A percentile compares a stretch with the other conserved stretches of the same genome.
phyloP scores from a whole-genome alignment of 2,113 vertebrate genomes.

The Dromaius novaehollandiae region DNA sequence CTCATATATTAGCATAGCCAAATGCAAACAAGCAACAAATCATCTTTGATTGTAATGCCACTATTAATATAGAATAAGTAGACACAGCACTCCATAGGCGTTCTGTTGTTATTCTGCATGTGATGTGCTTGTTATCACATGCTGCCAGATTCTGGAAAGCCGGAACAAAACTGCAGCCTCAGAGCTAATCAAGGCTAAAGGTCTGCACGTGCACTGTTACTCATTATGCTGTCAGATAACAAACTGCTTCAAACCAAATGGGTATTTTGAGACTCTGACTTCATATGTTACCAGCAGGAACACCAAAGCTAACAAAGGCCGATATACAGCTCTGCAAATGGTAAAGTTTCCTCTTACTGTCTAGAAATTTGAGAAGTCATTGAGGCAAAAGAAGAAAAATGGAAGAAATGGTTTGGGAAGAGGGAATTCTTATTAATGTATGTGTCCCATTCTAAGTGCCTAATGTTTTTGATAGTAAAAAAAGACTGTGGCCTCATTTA shows the following conservation, averaged over 20 bases:
- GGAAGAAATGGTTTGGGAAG: background rate
- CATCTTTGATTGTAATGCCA: background rate
- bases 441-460: background rate
- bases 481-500: rapidly evolving
- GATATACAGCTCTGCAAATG: background rate
- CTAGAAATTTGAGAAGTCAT: background rate
- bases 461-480: background rate
- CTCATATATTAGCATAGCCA: background rate
- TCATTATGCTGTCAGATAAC: background rate
- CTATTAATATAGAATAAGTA: background rate
- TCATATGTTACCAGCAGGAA: background rate
- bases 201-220: background rate
- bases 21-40: background rate
- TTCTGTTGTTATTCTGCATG: background rate
- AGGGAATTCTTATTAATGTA: background rate
- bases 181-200: background rate
- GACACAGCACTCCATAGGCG: background rate
- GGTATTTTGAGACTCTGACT: background rate
- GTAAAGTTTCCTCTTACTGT: background rate
- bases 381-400: background rate
- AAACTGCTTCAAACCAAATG: background rate
- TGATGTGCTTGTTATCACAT: background rate
- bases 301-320: background rate
- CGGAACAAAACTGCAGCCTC: background rate
- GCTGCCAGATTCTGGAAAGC: background rate